Percentiles rank a stretch among this genome's conserved stretches.
Evolutionary conservation across 2,888 invertebrate genomes (phyloP).

Genomic region (Adelphocoris suturalis): DNA sequence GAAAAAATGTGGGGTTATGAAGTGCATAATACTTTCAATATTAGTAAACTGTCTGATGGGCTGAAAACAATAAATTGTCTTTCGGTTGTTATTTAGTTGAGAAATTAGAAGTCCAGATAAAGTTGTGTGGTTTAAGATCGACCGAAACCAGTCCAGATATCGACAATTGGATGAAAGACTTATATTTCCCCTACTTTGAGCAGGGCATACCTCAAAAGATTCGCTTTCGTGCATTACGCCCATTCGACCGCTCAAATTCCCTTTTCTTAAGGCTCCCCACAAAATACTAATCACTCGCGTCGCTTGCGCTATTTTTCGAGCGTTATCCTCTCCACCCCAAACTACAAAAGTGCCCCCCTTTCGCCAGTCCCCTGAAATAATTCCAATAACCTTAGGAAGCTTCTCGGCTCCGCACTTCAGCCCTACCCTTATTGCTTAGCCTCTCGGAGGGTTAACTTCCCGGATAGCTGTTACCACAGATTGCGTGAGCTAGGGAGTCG

Average conservation of each 20-base stretch:
- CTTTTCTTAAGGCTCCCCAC: not conserved
- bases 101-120: no score
- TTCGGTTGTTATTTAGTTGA: no score
- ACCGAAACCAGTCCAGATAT: no score
- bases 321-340: not conserved
- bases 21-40: no score
- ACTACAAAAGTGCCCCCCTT: not conserved
- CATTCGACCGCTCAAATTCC: not conserved
- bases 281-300: conserved; percentile 7
- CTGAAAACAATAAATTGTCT: no score
- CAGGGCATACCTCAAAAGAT: no score
- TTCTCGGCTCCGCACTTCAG: not conserved
- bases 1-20: no score
- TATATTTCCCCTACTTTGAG: no score
- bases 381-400: conserved; percentile 44
- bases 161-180: no score
- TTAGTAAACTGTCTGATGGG: no score
- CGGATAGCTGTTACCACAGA: not conserved
- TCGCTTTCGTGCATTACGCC: not conserved
- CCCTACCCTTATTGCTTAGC: not conserved
- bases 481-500: not conserved
- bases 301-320: not conserved
- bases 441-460: not conserved
- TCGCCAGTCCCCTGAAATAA: not conserved
- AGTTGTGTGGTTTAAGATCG: no score